phyloP scores from a whole-genome alignment of 1,140 invertebrate species.

The Drosophila ambigua region DNA sequence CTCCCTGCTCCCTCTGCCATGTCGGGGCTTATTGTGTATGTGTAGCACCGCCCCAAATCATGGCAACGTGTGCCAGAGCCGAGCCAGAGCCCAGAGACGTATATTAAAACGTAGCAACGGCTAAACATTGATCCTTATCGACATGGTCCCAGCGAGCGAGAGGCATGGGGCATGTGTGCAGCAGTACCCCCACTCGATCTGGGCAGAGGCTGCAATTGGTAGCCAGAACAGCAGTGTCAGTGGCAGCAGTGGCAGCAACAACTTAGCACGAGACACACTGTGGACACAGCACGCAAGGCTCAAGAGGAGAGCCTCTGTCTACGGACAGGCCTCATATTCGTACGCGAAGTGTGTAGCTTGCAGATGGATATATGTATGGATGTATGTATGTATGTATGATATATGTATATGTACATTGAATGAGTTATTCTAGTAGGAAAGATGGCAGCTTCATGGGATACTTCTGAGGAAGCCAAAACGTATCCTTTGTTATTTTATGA shows the following conservation, averaged over 20 bases:
- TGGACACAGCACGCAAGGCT: slow-evolving; percentile 25
- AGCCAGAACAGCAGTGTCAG: slow-evolving; percentile 64
- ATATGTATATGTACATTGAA: too few species aligned
- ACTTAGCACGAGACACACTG: slow-evolving; percentile 68
- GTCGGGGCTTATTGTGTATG: background rate
- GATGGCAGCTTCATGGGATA: background rate
- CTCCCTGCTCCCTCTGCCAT: background rate
- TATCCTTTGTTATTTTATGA: too few species aligned
- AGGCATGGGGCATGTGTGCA: slow-evolving; percentile 15
- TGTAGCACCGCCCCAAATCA: slow-evolving; percentile 69
- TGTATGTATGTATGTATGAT: background rate
- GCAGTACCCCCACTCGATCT: slow-evolving; percentile 22
- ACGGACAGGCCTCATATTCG: too few species aligned
- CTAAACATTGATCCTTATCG: slow-evolving; percentile 81
- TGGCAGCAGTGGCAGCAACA: slow-evolving; percentile 61
- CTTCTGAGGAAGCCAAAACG: slow-evolving; percentile 2
- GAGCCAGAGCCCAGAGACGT: background rate
- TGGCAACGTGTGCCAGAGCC: slow-evolving; percentile 52
- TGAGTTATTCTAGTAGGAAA: too few species aligned
- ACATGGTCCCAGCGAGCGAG: slow-evolving; percentile 44
- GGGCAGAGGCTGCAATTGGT: slow-evolving; percentile 55
- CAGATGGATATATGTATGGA: background rate
- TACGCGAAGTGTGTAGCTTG: too few species aligned
- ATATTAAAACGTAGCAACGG: slow-evolving; percentile 70
- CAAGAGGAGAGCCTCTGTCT: slow-evolving; percentile 6